These are phyloP conservation scores for Labeo catla DNA, from an alignment of 2,113 vertebrate species.

Conservation along the genomic window DNA sequence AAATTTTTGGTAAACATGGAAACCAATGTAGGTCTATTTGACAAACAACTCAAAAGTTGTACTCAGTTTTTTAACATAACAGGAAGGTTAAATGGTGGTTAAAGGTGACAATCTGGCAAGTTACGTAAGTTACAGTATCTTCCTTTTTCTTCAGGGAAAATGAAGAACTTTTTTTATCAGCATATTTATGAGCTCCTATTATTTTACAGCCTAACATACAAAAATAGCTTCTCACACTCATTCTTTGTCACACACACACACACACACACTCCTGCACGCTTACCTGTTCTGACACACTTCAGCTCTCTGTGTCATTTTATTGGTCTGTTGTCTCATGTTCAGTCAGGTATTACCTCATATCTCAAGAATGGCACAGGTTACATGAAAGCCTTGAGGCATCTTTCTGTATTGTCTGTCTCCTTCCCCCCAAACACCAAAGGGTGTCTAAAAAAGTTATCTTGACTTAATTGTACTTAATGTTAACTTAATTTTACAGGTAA, in stretches of 20 bases:
- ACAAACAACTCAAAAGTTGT: neutral
- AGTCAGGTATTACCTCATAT: constrained; percentile 22
- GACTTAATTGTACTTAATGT: neutral
- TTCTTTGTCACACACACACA: neutral
- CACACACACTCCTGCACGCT: neutral
- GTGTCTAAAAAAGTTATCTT: neutral
- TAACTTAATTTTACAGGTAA: neutral
- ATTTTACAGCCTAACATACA: neutral
- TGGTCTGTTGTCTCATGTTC: constrained; percentile 19
- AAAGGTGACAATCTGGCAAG: no score
- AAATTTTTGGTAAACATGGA: neutral
- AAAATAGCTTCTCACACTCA: neutral
- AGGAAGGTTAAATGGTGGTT: neutral
- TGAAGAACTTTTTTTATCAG: neutral
- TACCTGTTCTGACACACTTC: constrained; percentile 24
- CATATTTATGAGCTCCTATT: neutral
- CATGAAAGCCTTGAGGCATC: constrained; percentile 5
- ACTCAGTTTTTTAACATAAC: neutral
- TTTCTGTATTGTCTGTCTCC: neutral
- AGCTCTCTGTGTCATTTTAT: neutral
- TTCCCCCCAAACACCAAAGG: neutral
- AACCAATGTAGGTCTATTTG: neutral
- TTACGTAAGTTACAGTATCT: neutral
- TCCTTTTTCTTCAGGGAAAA: neutral
- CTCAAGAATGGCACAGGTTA: constrained; percentile 27